Evolutionary conservation across 2,113 vertebrate genomes (phyloP), one percentile per base, ranked within the genome.

Genomic region (Sturnus vulgaris): DNA sequence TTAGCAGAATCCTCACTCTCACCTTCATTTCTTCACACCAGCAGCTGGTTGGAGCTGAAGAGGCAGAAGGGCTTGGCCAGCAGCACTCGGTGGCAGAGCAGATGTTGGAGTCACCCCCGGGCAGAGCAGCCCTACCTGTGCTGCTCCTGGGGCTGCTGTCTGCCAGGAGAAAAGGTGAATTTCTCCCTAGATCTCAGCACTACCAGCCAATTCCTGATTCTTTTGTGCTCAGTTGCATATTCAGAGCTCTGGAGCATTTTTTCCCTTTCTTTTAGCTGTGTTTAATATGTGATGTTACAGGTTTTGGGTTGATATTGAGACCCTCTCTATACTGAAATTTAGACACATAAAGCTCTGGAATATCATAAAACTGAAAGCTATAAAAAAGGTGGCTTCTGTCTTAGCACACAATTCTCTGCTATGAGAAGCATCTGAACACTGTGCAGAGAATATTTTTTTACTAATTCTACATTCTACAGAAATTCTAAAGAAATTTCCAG

Each of bases 1-100:
- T 59, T 55, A 86, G 50, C 86, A 84, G 89, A 93, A 73, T 91
- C 80, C 92, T 90, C 89, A 70, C 82, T 33, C 61, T 94, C 63
- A 12, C 73, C 40, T 94, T 95, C 84, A 24, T 95, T 95, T 87
- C 77, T 59, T 91, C 81, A 35, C 52, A 57, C 39, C 56, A 49
- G 52, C 66, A 50, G 25, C 47, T 52, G 44, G 15, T 6, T 53
- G 73, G 69, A 20, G 35, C 40, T 20, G 46, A 9, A 44, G 3
- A 77, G 81, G 86, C 83, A 81, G 95, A 44, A 63, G 91, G 27
- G 76, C 75, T 87, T 21, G 75, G 93, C 64, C 18, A 52, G 23
- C 33, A 57, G 31, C 22, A 2, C 50, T 59, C 27, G 8, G 93
- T 50, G 69, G 24, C 78, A 44, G 66, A 70, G 22, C 6, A 37